Evolutionary conservation across 1,140 invertebrate species (phyloP), one percentile per base, ranked within the genome.

Genomic region (Drosophila guanche): DNA sequence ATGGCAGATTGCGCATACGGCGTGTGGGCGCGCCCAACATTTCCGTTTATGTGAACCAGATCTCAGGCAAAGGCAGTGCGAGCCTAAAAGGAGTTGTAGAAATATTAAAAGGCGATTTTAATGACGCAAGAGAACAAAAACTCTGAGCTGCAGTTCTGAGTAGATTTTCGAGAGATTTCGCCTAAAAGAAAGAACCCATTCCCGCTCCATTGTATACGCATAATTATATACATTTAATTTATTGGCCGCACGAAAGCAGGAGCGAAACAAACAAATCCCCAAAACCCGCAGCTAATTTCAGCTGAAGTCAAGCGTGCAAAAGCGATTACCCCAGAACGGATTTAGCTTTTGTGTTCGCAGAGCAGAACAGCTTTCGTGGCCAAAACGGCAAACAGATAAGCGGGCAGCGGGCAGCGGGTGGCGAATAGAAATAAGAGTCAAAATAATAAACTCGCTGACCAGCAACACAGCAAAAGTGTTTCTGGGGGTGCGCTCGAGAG

Each of bases 361-460:
- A 20, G 16, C 22, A 45, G 71, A 86, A 78, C 73, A 80, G 77
- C 65, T 86, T 88, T 60, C 46, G 16, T 40, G 62, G 51, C 52
- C 51, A 51, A 29, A 51, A 29, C 47, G 70, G 57, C 41, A 66
- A 66, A 65, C 37, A 63, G 78, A 83, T 81, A 83, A 83, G 79
- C 62, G 51, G 65, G 59, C 10, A 4, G 10, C 3, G 33, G 46
- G 74, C 68, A 89, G 76, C 80, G 53, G 65, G 59, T 4, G 1
- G 10, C 3, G 33, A 48, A 77, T 69, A 89, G 76, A 80, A 53
- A 70, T 70, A 85, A 84, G 75, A 71, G 73, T 51, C 63, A 58
- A 89, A 89, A 89, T 89, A 89, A 89, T 89, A 89, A 89, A 89
- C 85, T 76, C 77, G 77, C 85, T 89, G 80, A 89, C 84, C 84